Base-by-base conservation (phyloP, 2,113 vertebrate species). In the Gasterosteus nipponicus region DNA sequence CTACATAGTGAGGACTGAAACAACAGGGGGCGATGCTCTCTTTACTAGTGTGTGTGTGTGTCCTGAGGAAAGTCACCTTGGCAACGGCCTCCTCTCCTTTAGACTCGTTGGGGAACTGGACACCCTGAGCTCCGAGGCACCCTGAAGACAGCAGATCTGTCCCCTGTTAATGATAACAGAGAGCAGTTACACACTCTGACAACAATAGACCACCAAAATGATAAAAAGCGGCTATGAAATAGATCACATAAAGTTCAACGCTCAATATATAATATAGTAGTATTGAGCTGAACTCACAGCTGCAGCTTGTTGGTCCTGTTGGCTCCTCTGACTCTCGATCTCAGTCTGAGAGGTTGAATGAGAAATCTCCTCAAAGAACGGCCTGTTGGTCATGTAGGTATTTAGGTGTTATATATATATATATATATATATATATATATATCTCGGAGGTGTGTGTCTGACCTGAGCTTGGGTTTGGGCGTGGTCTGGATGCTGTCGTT, bases 381-480 rank as follows among this genome's bases (percentile, higher is more conserved):
- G 93, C 90, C 93, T 94, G 84, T 3, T 9, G 29, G 31, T 10
- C 42, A 44, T 44, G 15, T 15, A 44, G 14, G 4, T 46, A 46
- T 46, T 16, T 10, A 42, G 41, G 41, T 46, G 7, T 46, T 46
- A 4, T 46, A 46, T 10, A 44, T 14, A 44, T 44, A 14, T 44
- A 44, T 44, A 44, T 44, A 14, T 44, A 4, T 44, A 15, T 5
- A 16, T 46, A 18, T 47, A 18, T 5, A 18, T 47, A n/a, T n/a
- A n/a, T n/a, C n/a, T 2, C 10, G 31, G 46, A 41, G 16, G 33
- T 16, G 57, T 16, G 11, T 65, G 11, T 3, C 62, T 11, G 66
- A 94, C 93, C 78, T 92, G 57, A 94, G 91, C 65, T 93, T 94
- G 26, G 93, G 93, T 79, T 94, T 94, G 5, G 93, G 92, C 0